Base-by-base conservation (phyloP, 2,888 invertebrate species). In the Listrodromus nycthemerus region DNA sequence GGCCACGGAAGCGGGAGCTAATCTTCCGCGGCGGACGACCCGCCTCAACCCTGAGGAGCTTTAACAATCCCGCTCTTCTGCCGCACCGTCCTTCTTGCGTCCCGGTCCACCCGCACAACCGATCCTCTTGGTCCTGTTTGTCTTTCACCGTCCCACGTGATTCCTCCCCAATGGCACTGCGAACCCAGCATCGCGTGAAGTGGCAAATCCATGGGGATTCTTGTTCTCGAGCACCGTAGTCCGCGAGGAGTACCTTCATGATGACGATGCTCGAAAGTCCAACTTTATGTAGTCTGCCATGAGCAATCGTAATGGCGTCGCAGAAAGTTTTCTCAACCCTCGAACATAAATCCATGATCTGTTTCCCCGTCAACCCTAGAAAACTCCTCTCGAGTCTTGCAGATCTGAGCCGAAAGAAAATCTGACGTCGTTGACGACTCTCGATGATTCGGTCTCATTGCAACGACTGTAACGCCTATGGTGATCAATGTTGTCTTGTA, bases 11-110 rank as follows among this genome's bases (percentile, higher is more conserved):
- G 75, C 61, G 79, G 80, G 83, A 82, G 83, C 85, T 88, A 88
- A 88, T 88, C 88, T 87, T 83, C 71, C 75, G 61, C 69, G 81
- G 75, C 67, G 85, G 85, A 80, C 80, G 79, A 79, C 78, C 63
- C 78, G 55, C 55, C 70, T 66, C 65, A 45, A 45, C 77, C 75
- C 83, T 55, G 45, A 74, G 74, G 81, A 75, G 82, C 82, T 75
- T 78, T 81, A 84, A 75, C 27, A 66, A 66, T 65, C 41, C 41
- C 21, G 24, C 67, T 24, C 19, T 8, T 52, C 21, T 55, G 41
- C 74, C 30, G 67, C 41, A 50, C 45, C 65, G 33, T 77, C 33
- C 58, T 50, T 66, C 77, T 58, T n/a, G 63, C 74, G 13, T 70
- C 65, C 24, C 70, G 13, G 13, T 66, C 65, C 50, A 63, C 70